Conservation (phyloP, 2,113 vertebrate genomes). For the Callithrix jacchus region DNA sequence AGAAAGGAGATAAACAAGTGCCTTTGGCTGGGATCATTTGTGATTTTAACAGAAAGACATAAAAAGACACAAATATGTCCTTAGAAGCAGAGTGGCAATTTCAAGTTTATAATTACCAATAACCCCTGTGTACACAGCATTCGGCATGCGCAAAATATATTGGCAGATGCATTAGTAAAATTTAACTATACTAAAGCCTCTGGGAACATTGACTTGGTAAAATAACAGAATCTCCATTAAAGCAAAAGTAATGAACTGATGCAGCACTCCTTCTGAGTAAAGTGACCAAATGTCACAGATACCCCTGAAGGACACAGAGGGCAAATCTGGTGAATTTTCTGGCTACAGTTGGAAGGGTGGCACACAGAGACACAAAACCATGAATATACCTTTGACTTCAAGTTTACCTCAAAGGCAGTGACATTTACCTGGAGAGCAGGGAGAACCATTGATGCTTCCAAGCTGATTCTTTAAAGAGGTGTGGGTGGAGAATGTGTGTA, state of each 20-base stretch:
- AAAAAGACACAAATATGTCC: background rate
- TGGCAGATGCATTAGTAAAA: slow-evolving; percentile 55
- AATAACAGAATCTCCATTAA: background rate
- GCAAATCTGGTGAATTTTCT: background rate
- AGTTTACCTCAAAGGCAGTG: background rate
- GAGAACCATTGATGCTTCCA: background rate
- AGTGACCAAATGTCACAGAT: slow-evolving; percentile 21
- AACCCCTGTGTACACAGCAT: background rate
- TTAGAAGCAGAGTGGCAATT: slow-evolving; percentile 1
- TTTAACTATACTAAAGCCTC: slow-evolving; percentile 48
- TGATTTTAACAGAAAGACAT: background rate
- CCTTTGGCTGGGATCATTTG: background rate
- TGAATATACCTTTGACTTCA: background rate
- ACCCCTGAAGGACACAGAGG: background rate
- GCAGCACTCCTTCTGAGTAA: background rate
- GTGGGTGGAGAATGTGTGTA: background rate
- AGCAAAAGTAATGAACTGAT: slow-evolving; percentile 28
- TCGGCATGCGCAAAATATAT: slow-evolving; percentile 20
- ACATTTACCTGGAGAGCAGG: slow-evolving; percentile 4
- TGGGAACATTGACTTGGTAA: slow-evolving; percentile 25
- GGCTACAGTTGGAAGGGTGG: background rate
- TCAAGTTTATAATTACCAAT: slow-evolving; percentile 17
- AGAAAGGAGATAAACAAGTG: background rate
- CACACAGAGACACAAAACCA: background rate
- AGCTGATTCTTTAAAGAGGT: background rate